These are phyloP conservation scores for Drosophila punjabiensis DNA, from an alignment of 1,140 invertebrate genomes.

Conservation along the genomic window DNA sequence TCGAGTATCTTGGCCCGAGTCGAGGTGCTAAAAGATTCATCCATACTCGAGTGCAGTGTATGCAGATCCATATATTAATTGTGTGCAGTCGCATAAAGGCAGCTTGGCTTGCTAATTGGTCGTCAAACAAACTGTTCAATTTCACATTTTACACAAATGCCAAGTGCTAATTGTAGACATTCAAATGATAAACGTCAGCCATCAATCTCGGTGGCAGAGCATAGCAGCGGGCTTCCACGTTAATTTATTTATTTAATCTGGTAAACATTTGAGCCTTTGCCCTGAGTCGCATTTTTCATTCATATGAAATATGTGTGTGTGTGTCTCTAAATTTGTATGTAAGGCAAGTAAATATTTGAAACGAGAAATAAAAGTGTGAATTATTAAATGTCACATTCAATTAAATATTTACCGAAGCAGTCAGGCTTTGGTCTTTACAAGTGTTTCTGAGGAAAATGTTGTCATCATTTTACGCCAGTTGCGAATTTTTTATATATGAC, in stretches of 20 bases:
- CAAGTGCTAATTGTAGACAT: conserved; percentile 50
- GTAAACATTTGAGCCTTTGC: conserved; percentile 18
- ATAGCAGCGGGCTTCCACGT: background rate
- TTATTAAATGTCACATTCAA: conserved; percentile 6
- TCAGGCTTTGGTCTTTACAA: conserved; percentile 4
- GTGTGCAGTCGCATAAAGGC: conserved; percentile 39
- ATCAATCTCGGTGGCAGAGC: conserved; percentile 26
- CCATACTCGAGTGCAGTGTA: conserved; percentile 27
- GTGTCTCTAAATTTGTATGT: background rate
- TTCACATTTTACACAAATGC: conserved; percentile 39
- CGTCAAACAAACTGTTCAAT: conserved; percentile 45
- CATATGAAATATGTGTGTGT: background rate
- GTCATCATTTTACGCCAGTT: background rate
- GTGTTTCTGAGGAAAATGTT: background rate
- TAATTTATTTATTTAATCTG: conserved; percentile 35
- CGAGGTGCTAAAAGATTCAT: conserved; percentile 42
- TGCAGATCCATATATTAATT: conserved; percentile 47
- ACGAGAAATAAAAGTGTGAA: conserved; percentile 16
- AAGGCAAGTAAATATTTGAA: conserved; percentile 14
- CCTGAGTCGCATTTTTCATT: conserved; percentile 25
- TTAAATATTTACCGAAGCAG: background rate
- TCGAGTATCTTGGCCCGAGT: background rate
- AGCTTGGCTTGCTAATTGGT: conserved; percentile 39
- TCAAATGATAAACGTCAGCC: conserved; percentile 45
- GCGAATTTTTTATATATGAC: background rate